Conservation (phyloP, 53 echinoderm and acorn worm species). For the Arbacia lixula region DNA sequence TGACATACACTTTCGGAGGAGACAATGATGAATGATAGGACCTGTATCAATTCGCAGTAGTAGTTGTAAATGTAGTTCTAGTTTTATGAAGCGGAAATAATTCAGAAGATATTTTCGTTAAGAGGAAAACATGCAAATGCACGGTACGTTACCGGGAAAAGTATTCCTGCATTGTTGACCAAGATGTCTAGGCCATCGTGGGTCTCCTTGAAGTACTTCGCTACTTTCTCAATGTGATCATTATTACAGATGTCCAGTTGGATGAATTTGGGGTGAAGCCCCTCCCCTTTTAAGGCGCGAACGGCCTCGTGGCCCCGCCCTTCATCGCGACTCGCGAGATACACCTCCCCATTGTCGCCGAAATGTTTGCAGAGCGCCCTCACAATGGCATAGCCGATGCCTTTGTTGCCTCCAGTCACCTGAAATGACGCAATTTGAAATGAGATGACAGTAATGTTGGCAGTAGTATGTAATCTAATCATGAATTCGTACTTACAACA, state of each 20-base stretch:
- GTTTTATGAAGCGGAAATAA: too few species aligned
- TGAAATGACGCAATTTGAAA: too few species aligned
- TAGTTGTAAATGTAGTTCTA: too few species aligned
- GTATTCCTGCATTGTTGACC: constrained; percentile 62
- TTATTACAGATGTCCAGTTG: constrained; percentile 73
- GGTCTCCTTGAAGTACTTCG: constrained; percentile 48
- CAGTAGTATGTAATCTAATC: too few species aligned
- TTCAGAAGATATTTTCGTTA: too few species aligned
- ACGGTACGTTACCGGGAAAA: constrained; percentile 46
- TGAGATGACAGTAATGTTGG: too few species aligned
- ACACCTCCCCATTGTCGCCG: constrained; percentile 60
- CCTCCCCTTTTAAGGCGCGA: constrained; percentile 65
- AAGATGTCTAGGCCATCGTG: constrained; percentile 68
- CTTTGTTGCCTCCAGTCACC: constrained; percentile 87
- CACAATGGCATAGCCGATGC: constrained; percentile 87
- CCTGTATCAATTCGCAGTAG: too few species aligned
- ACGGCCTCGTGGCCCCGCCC: constrained; percentile 73
- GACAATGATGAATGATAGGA: too few species aligned
- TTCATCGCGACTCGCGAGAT: constrained; percentile 73
- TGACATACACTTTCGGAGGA: too few species aligned
- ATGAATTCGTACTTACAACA: too few species aligned
- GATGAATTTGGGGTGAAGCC: constrained; percentile 64
- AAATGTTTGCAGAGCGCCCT: constrained; percentile 76
- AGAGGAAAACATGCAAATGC: too few species aligned
- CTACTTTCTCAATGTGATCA: constrained; percentile 48